phyloP scores from a whole-genome alignment of 23 tunicate genomes.

The Clavelina lepadiformis region DNA sequence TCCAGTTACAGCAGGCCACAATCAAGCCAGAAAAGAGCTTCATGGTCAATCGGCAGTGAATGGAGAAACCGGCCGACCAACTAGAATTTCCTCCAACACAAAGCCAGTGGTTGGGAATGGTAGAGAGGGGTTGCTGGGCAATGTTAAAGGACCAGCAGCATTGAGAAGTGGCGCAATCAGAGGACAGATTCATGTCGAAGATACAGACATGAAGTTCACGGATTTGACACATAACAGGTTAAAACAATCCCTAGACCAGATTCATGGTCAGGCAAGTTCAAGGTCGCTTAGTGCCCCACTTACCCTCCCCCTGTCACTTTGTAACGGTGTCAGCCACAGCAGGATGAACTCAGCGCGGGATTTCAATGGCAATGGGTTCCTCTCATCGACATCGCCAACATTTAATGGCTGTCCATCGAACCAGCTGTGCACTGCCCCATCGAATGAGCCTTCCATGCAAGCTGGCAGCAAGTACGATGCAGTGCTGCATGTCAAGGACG shows the following conservation, averaged over 20 bases:
- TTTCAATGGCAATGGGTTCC: neutral
- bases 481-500: conserved; percentile 66
- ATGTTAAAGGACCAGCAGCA: no score
- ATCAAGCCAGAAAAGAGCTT: conserved; percentile 12
- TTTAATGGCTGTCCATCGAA: neutral
- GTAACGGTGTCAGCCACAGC: conserved; percentile 3
- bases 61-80: neutral
- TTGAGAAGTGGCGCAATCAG: no score
- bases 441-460: neutral
- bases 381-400: neutral
- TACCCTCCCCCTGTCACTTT: neutral
- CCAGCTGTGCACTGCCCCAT: no score
- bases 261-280: conserved; percentile 30
- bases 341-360: neutral
- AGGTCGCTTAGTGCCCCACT: neutral
- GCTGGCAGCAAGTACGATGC: conserved; percentile 40
- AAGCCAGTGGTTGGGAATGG: no score
- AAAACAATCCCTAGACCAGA: conserved; percentile 63
- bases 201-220: conserved; percentile 63
- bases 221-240: conserved; percentile 75
- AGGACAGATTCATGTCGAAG: conserved; percentile 19
- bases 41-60: conserved; percentile 23
- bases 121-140: no score
- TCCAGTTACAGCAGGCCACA: conserved; percentile 23
- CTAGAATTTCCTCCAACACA: no score